Conservation (phyloP, 1,140 invertebrate species). For the Trachymyrmex cornetzi region DNA sequence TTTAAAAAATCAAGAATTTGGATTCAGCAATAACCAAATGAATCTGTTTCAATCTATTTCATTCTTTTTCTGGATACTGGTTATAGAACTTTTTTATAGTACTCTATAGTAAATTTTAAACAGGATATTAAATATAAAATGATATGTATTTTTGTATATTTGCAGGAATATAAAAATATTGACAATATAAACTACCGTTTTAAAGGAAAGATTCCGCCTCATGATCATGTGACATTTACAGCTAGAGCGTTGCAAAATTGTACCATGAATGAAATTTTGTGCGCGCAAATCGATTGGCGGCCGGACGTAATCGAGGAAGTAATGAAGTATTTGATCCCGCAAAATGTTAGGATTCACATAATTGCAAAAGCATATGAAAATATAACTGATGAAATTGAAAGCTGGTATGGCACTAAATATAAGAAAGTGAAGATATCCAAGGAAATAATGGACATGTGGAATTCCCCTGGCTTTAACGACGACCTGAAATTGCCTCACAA, state of each 20-base stretch:
- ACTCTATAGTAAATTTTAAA: too few species aligned
- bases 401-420: slow-evolving; percentile 97
- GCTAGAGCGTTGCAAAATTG: slow-evolving; percentile 91
- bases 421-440: slow-evolving; percentile 90
- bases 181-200: slow-evolving; percentile 94
- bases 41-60: too few species aligned
- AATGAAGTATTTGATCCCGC: slow-evolving; percentile 91
- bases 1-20: too few species aligned
- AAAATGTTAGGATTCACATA: slow-evolving; percentile 92
- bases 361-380: slow-evolving; percentile 91
- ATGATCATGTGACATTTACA: slow-evolving; percentile 90
- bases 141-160: slow-evolving; percentile 12
- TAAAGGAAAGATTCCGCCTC: slow-evolving; percentile 96
- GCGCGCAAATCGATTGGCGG: slow-evolving; percentile 92
- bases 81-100: too few species aligned
- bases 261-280: slow-evolving; percentile 95
- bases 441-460: slow-evolving; percentile 91
- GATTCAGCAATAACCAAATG: too few species aligned
- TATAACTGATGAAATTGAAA: slow-evolving; percentile 90
- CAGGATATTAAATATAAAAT: slow-evolving; percentile 1
- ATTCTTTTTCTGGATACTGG: too few species aligned
- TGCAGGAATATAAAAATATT: slow-evolving; percentile 93
- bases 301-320: slow-evolving; percentile 94
- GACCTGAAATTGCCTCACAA: slow-evolving; percentile 92
- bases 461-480: slow-evolving; percentile 88